Base-by-base conservation (phyloP, 2,113 vertebrate genomes). In the Emydura subglobosa region DNA sequence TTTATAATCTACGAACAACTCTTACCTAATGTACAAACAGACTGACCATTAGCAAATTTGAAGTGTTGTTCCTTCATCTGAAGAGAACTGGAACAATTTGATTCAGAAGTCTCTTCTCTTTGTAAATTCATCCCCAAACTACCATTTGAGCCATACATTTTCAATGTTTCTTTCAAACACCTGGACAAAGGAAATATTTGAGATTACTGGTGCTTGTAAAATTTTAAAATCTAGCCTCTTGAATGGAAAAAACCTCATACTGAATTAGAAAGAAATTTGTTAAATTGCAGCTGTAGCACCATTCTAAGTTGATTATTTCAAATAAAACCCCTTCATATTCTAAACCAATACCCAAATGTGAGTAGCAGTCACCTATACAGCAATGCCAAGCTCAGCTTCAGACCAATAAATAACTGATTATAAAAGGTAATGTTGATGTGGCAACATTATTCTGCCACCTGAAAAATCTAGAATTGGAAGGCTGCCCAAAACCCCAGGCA, bases 401-500 rank as follows among this genome's bases (percentile, higher is more conserved):
- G 80, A 57, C 6, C 31, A 86, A 54, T 87, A 97, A 95, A 81
- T 95, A 94, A 92, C 39, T 39, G 85, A 91, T 85, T 95, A 93
- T 74, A 93, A 97, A 94, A 97, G 34, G 50, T 72, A 94, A 82
- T 1, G 2, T 51, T 94, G 29, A 96, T 59, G 88, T 74, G 95
- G 25, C 54, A 78, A 88, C 49, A 94, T 29, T 95, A 39, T 88
- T 95, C 82, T 83, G 57, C n/a, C 82, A 57, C 82, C 78, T 90
- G 80, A 96, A 97, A 97, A 93, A 92, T 25, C 29, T 49, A 1
- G 2, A 2, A 91, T 47, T 82, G 83, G 80, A 65, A 94, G 49
- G 85, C 11, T 93, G 80, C 51, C 93, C 89, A 95, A 90, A 97
- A 97, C 74, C 55, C 24, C 10, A 93, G 83, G 68, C 83, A 91